Conservation (phyloP, 2,888 invertebrate species). For the Thumatha senex region DNA sequence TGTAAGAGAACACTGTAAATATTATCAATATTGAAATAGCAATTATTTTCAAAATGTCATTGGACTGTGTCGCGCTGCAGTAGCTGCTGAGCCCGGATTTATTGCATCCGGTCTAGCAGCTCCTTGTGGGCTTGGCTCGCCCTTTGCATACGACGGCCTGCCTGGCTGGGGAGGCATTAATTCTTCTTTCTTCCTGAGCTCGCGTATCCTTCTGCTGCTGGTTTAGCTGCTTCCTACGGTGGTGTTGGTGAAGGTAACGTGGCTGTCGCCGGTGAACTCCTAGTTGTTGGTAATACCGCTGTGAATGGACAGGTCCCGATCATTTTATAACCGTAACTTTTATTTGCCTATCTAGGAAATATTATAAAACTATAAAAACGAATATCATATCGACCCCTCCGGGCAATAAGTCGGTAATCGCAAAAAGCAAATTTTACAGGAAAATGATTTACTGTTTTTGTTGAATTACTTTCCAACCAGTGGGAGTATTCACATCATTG, state of each 20-base stretch:
- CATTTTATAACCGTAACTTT: constrained; percentile 12
- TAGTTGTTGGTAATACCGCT: constrained; percentile 19
- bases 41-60: background rate
- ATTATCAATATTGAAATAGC: too few relatives aligned
- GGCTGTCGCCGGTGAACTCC: constrained; percentile 38
- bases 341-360: too few relatives aligned
- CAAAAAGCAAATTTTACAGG: too few relatives aligned
- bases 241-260: constrained; percentile 41
- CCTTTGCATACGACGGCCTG: background rate
- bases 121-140: background rate
- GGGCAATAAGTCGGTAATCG: too few relatives aligned
- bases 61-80: background rate
- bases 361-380: too few relatives aligned
- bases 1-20: too few relatives aligned
- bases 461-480: too few relatives aligned
- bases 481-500: too few relatives aligned
- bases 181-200: too few relatives aligned
- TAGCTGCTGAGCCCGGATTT: background rate
- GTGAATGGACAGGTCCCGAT: constrained; percentile 34
- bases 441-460: too few relatives aligned
- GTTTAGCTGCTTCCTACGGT: constrained; percentile 3
- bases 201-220: background rate
- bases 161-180: background rate
- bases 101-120: background rate
- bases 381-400: too few relatives aligned